Conservation (phyloP, 2,797 vertebrate species). For the Iguana delicatissima region DNA sequence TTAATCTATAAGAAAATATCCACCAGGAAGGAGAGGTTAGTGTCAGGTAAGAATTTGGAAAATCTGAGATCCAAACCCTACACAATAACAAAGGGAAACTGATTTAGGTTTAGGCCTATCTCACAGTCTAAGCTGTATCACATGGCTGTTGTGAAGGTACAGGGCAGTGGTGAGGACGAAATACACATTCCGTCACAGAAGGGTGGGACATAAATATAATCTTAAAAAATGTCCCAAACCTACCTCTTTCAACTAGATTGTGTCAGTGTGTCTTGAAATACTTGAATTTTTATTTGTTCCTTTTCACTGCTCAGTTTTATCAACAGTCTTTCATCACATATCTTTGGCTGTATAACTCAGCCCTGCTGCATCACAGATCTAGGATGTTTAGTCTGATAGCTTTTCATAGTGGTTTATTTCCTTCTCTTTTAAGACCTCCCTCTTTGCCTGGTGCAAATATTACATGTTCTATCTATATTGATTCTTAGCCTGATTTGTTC, state of each 20-base stretch:
- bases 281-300: neutral
- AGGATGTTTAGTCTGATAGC: slow-evolving; percentile 2
- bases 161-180: neutral
- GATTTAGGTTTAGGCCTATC: neutral
- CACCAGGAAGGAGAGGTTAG: neutral
- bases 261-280: neutral
- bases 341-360: neutral
- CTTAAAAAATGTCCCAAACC: neutral
- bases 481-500: slow-evolving; percentile 15
- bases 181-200: too few species aligned
- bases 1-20: neutral
- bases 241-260: neutral
- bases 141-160: neutral
- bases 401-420: slow-evolving; percentile 3
- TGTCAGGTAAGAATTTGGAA: neutral
- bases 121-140: neutral
- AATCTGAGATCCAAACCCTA: neutral
- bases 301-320: slow-evolving; percentile 1
- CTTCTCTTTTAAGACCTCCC: neutral
- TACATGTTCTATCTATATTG: slow-evolving; percentile 27
- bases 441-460: slow-evolving; percentile 2
- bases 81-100: neutral
- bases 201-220: neutral
- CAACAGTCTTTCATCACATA: neutral
- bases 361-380: slow-evolving; percentile 3